Percentiles rank a stretch among this genome's conserved stretches.
These are phyloP conservation scores for Ochropleura plecta DNA, from an alignment of 2,888 invertebrate species.

Conservation along the genomic window DNA sequence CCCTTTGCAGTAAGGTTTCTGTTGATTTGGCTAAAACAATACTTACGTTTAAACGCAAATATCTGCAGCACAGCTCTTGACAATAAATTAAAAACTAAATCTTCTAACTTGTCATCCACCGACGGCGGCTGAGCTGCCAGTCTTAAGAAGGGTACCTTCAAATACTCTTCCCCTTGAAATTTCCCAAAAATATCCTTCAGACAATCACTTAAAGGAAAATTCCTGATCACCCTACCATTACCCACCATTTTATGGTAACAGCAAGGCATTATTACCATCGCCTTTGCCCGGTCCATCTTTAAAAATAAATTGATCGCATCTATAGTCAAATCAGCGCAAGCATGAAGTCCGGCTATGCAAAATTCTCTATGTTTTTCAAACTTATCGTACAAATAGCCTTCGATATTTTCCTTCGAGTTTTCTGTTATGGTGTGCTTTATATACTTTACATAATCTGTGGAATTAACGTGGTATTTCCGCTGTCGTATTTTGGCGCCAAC, in stretches of 20 bases:
- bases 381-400: slow-evolving; percentile 79
- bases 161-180: slow-evolving; percentile 81
- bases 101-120: slow-evolving; percentile 87
- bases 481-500: slow-evolving; percentile 91
- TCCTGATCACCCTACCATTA: slow-evolving; percentile 83
- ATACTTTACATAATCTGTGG: slow-evolving; percentile 90
- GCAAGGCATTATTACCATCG: slow-evolving; percentile 93
- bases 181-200: slow-evolving; percentile 82
- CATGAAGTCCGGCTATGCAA: slow-evolving; percentile 92
- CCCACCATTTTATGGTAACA: slow-evolving; percentile 93
- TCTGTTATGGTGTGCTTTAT: slow-evolving; percentile 89
- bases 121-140: slow-evolving; percentile 93
- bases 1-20: no score
- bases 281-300: slow-evolving; percentile 88
- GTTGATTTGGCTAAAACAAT: slow-evolving; percentile 2
- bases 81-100: slow-evolving; percentile 88
- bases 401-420: slow-evolving; percentile 86
- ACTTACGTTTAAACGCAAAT: slow-evolving; percentile 90
- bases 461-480: slow-evolving; percentile 87
- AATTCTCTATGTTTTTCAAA: slow-evolving; percentile 77
- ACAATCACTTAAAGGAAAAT: slow-evolving; percentile 92
- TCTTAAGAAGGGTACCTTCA: slow-evolving; percentile 92
- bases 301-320: slow-evolving; percentile 92
- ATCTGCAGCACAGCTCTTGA: slow-evolving; percentile 92
- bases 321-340: slow-evolving; percentile 94